Conservation (phyloP, 2,113 vertebrate species). For the Martes martes region DNA sequence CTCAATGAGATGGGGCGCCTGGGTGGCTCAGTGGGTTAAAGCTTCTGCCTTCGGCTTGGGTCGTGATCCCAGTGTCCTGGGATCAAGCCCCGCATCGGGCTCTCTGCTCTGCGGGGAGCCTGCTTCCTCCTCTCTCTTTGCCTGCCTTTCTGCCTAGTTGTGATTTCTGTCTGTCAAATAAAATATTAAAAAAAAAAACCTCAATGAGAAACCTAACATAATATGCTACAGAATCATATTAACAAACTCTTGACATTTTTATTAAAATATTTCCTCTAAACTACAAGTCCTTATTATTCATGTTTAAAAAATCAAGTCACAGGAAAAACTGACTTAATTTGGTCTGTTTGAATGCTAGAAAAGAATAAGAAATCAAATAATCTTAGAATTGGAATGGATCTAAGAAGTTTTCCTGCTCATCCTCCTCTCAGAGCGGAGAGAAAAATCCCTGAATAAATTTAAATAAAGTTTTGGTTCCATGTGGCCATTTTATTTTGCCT, state of each 20-base stretch:
- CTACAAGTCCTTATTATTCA: slow-evolving; percentile 1
- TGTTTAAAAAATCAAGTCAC: neutral
- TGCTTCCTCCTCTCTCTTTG: too few relatives aligned
- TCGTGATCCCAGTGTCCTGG: too few relatives aligned
- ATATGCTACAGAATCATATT: neutral
- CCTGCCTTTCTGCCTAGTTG: too few relatives aligned
- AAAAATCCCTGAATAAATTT: neutral
- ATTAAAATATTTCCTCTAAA: neutral
- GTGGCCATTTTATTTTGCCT: neutral
- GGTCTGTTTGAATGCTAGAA: neutral
- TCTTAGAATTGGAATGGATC: neutral
- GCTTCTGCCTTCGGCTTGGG: too few relatives aligned
- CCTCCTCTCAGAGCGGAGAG: neutral
- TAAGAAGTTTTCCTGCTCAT: neutral
- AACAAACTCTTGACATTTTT: neutral
- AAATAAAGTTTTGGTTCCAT: neutral
- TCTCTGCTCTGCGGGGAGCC: too few relatives aligned
- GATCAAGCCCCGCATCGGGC: too few relatives aligned
- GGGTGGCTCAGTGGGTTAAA: too few relatives aligned
- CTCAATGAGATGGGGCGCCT: too few relatives aligned
- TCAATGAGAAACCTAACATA: neutral
- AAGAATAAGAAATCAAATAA: neutral
- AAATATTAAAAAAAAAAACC: neutral
- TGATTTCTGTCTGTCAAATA: too few relatives aligned
- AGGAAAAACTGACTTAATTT: neutral